Conservation (phyloP, 2,888 invertebrate genomes). For the Andrena haemorrhoa region DNA sequence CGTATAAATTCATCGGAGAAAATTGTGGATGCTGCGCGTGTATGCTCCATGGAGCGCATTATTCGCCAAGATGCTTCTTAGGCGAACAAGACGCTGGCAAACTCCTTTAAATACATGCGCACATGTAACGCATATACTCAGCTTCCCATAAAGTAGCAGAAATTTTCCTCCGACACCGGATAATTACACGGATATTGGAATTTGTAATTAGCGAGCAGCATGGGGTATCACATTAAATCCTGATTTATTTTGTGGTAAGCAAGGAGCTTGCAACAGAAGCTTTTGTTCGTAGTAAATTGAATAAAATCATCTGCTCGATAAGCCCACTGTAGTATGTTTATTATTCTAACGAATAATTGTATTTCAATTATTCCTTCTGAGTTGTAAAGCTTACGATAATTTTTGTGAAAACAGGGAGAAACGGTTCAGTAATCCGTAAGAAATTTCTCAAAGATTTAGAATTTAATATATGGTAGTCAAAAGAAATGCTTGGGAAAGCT, state of each 20-base stretch:
- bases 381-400: too few relatives aligned
- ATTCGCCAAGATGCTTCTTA: slow-evolving; percentile 20
- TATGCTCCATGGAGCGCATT: slow-evolving; percentile 28
- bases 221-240: neutral
- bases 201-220: slow-evolving; percentile 2
- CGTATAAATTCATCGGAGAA: slow-evolving; percentile 37
- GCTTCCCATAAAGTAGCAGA: neutral
- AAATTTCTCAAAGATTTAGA: too few relatives aligned
- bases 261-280: neutral
- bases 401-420: too few relatives aligned
- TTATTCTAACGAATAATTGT: too few relatives aligned
- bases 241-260: neutral
- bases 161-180: neutral
- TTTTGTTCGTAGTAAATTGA: neutral
- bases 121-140: too few relatives aligned
- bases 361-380: too few relatives aligned
- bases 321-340: too few relatives aligned
- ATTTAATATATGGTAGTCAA: too few relatives aligned
- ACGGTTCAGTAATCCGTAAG: too few relatives aligned
- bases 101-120: slow-evolving; percentile 12
- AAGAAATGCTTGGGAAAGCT: too few relatives aligned
- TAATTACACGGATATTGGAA: slow-evolving; percentile 13
- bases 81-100: neutral
- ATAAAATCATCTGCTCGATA: neutral
- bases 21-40: slow-evolving; percentile 22